phyloP scores from a whole-genome alignment of 2,888 invertebrate species.

The Spisula solida region DNA sequence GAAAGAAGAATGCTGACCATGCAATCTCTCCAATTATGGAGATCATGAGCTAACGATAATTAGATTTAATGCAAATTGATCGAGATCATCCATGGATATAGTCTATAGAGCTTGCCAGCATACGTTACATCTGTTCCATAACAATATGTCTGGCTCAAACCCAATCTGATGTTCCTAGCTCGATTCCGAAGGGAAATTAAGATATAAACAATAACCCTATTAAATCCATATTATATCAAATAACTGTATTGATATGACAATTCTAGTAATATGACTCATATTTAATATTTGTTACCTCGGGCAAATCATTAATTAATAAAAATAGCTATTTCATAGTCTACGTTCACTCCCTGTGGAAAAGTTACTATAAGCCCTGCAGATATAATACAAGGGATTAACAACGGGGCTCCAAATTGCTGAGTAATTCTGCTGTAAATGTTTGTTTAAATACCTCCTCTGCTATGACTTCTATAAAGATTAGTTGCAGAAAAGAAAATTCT shows the following conservation, averaged over 20 bases:
- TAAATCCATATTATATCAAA: not conserved
- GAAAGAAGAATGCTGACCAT: not conserved
- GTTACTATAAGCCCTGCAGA: not conserved
- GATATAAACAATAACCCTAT: not conserved
- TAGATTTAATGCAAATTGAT: not conserved
- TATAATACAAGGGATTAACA: slow-evolving; percentile 5
- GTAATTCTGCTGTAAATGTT: not conserved
- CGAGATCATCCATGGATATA: not conserved
- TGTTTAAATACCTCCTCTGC: not conserved
- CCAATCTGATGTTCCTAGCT: not conserved
- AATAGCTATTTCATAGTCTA: not conserved
- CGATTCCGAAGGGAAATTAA: not conserved
- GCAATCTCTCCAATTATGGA: not conserved
- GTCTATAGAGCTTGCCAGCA: not conserved
- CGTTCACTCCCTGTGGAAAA: not conserved
- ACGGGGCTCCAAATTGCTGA: not conserved
- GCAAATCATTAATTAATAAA: not conserved
- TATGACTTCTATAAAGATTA: slow-evolving; percentile 24
- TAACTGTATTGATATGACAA: not conserved
- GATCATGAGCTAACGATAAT: not conserved
- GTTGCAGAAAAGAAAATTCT: slow-evolving; percentile 42
- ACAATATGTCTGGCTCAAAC: not conserved
- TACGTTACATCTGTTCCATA: not conserved
- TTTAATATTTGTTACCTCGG: not conserved
- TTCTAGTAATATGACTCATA: not conserved